Base-by-base conservation (phyloP, 2,888 invertebrate species). In the Pardosa pseudoannulata region DNA sequence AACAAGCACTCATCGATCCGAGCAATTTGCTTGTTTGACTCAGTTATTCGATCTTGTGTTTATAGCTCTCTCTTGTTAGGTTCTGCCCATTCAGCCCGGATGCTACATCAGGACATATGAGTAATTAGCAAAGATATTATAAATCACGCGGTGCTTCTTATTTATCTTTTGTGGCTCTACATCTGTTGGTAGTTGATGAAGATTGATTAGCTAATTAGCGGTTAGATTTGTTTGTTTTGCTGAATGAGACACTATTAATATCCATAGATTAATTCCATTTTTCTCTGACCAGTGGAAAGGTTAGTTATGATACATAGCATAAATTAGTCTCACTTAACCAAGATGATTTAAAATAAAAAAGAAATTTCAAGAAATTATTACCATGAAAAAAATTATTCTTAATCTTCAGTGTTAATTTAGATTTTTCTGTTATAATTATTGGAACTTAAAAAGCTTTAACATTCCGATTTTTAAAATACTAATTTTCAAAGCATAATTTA, bases 191-290 rank as follows among this genome's bases (percentile, higher is more conserved):
- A 23, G 23, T 23, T 56, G 56, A 56, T 56, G 56, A 56, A 56
- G 56, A 56, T 56, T 56, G 56, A 56, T 56, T 56, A 56, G 56
- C 56, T 56, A 56, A 56, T 56, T 56, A 56, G 23, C 56, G 23
- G 19, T 56, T 23, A 23, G 23, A 6, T 19, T 56, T 23, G 13
- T 56, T 23, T 56, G 56, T 56, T 56, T 56, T 56, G 56, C 23
- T 56, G 23, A 23, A 23, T 23, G 23, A 23, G 16, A 19, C 3
- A 56, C 5, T 23, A 56, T 56, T 23, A 56, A 56, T 56, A 56
- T 23, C 16, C 23, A 56, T 23, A 11, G 23, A 56, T 56, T 56
- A 23, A 23, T 56, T 56, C 3, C 3, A 56, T 56, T 56, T n/a
- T n/a, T n/a, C n/a, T n/a, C n/a, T n/a, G n/a, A n/a, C n/a, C n/a